A percentile compares a stretch with the other conserved stretches of the same genome.
phyloP scores from a whole-genome alignment of 2,113 vertebrate species.

The Nestor notabilis region DNA sequence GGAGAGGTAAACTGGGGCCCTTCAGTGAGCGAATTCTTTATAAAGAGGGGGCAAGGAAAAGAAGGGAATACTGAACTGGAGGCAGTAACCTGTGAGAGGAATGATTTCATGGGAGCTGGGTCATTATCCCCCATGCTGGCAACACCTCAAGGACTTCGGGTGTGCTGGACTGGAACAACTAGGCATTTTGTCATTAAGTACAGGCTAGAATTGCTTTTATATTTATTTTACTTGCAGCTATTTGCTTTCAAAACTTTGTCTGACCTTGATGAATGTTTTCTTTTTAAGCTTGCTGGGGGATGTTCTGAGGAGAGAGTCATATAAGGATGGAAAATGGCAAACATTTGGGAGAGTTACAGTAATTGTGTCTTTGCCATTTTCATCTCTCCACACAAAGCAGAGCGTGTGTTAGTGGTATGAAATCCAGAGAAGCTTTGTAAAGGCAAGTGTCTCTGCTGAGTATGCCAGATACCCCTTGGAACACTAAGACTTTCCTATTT shows the following conservation, averaged over 20 bases:
- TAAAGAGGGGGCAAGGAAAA: neutral
- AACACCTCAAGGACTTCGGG: conserved; percentile 18
- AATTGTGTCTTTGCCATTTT: conserved; percentile 35
- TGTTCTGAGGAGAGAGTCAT: conserved; percentile 39
- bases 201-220: conserved; percentile 23
- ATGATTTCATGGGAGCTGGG: neutral
- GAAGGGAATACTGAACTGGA: neutral
- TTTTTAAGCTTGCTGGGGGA: conserved; percentile 15
- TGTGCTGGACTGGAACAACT: conserved; percentile 27
- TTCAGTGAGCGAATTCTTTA: neutral
- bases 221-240: conserved; percentile 53
- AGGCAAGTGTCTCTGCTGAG: neutral
- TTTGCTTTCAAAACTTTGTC: conserved; percentile 44
- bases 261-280: conserved; percentile 50
- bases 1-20: neutral
- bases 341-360: neutral
- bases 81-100: neutral
- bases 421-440: neutral
- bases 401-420: neutral
- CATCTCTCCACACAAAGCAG: neutral
- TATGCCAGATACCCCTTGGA: neutral
- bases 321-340: conserved; percentile 3
- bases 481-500: neutral
- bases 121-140: neutral
- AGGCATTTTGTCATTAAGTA: conserved; percentile 13